Conservation (phyloP, 2,888 invertebrate species). For the Melanotus villosus region DNA sequence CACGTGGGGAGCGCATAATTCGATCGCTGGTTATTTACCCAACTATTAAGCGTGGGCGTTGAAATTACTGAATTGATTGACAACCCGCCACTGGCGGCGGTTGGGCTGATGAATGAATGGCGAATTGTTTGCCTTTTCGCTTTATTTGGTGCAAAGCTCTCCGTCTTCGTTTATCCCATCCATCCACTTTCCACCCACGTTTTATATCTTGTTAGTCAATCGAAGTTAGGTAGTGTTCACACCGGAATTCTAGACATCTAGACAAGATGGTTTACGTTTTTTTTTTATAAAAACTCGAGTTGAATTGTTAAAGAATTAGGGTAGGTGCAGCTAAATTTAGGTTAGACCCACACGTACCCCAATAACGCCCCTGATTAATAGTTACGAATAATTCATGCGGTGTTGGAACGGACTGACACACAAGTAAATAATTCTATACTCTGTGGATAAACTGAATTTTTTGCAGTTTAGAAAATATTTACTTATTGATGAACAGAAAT, state of each 20-base stretch:
- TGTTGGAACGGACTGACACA: no score
- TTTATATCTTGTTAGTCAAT: slow-evolving; percentile 2
- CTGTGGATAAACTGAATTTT: no score
- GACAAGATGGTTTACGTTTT: no score
- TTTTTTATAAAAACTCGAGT: no score
- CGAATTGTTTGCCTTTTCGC: slow-evolving; percentile 29
- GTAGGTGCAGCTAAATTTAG: no score
- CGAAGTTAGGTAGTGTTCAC: not conserved
- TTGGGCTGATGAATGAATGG: slow-evolving; percentile 30
- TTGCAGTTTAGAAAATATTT: no score
- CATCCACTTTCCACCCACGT: not conserved
- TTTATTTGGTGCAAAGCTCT: slow-evolving; percentile 20
- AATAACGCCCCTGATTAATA: no score
- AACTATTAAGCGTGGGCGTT: slow-evolving; percentile 15
- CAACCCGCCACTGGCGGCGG: slow-evolving; percentile 22
- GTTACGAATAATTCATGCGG: no score
- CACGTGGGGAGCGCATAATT: slow-evolving; percentile 14
- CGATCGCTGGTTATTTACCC: slow-evolving; percentile 28
- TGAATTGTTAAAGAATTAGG: no score
- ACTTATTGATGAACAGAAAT: no score
- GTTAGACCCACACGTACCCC: no score
- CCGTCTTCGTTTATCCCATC: not conserved
- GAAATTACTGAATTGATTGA: slow-evolving; percentile 36
- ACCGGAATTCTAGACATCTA: not conserved
- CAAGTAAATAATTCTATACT: no score